Conservation (phyloP, 2,797 vertebrate species). For the Chiloscyllium punctatum region DNA sequence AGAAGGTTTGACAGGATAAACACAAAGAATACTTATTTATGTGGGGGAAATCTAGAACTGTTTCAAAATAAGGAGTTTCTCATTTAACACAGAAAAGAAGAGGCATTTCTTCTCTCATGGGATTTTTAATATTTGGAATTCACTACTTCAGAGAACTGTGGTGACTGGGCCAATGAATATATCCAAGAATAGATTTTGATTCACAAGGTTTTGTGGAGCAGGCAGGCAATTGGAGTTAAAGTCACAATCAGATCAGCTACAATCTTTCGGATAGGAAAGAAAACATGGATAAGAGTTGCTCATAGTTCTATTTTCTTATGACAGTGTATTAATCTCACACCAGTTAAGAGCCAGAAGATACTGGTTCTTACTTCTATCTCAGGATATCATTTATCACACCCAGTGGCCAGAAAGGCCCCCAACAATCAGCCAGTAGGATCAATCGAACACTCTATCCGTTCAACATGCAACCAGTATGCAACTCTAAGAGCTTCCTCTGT, state of each 20-base stretch:
- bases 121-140: background rate
- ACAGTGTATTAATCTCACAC: too few species aligned
- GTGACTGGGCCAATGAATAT: background rate
- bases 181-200: background rate
- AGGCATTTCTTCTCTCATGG: background rate
- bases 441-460: too few species aligned
- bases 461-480: too few species aligned
- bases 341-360: too few species aligned
- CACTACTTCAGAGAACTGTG: background rate
- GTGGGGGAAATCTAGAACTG: background rate
- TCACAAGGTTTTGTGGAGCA: background rate
- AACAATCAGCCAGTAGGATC: too few species aligned
- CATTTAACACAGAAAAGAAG: background rate
- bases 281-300: background rate
- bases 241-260: background rate
- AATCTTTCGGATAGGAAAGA: background rate
- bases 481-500: too few species aligned
- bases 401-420: too few species aligned
- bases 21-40: too few species aligned
- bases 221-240: background rate
- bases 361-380: too few species aligned
- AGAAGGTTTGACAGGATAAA: too few species aligned
- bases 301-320: too few species aligned
- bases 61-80: background rate
- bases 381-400: too few species aligned